These are phyloP conservation scores for Phycodurus eques DNA, from an alignment of 2,113 vertebrate genomes.

Conservation along the genomic window DNA sequence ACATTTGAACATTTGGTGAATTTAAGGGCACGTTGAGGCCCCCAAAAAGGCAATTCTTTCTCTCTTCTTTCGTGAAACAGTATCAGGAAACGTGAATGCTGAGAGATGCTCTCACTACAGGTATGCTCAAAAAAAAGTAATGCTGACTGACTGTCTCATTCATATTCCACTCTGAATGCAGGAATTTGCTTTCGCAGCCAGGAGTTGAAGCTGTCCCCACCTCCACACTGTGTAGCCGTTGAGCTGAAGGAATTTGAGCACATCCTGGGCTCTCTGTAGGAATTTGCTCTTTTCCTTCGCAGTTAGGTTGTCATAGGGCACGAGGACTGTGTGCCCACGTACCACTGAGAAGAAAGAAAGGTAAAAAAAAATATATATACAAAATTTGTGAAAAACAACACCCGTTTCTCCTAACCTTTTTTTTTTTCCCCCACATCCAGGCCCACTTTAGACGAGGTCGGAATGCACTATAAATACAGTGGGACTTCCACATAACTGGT, in stretches of 20 bases:
- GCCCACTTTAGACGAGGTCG: background rate
- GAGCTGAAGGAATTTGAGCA: slow-evolving; percentile 91
- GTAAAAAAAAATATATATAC: background rate
- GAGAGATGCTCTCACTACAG: background rate
- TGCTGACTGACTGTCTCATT: slow-evolving; percentile 3
- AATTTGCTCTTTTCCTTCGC: slow-evolving; percentile 89
- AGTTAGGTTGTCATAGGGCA: slow-evolving; percentile 85
- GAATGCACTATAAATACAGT: too few relatives aligned
- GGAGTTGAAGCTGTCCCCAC: slow-evolving; percentile 58
- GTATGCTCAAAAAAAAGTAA: background rate
- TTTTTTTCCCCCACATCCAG: background rate
- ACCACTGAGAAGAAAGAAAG: slow-evolving; percentile 71
- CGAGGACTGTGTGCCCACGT: slow-evolving; percentile 81
- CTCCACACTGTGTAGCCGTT: slow-evolving; percentile 90
- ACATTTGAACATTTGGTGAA: too few relatives aligned
- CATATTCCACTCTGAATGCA: background rate
- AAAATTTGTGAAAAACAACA: background rate
- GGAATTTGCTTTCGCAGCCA: slow-evolving; percentile 1
- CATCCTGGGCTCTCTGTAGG: slow-evolving; percentile 86
- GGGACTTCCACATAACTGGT: background rate
- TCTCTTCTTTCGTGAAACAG: background rate
- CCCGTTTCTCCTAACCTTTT: background rate
- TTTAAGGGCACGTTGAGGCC: background rate
- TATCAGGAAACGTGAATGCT: background rate
- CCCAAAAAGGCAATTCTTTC: background rate